Percentiles rank a stretch among this genome's conserved stretches.
These are phyloP conservation scores for Hirtodrosophila confusa DNA, from an alignment of 2,888 invertebrate species.

Conservation along the genomic window DNA sequence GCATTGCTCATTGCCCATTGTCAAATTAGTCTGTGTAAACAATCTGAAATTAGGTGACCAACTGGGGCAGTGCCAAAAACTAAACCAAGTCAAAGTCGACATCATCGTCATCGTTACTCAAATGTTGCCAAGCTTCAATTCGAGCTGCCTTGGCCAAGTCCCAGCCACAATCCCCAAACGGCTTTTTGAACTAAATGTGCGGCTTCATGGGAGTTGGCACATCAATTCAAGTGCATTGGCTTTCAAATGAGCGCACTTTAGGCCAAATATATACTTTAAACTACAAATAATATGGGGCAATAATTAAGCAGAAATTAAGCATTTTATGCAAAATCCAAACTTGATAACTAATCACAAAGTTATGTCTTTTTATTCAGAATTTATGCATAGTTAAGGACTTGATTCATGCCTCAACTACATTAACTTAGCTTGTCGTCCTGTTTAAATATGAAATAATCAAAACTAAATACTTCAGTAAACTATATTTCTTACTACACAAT, in stretches of 20 bases:
- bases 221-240: constrained; percentile 35
- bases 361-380: too few relatives aligned
- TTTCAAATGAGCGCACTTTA: constrained; percentile 20
- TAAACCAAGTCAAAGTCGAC: constrained; percentile 74
- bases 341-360: too few relatives aligned
- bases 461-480: too few relatives aligned
- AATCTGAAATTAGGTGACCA: constrained; percentile 71
- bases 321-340: too few relatives aligned
- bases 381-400: too few relatives aligned
- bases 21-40: constrained; percentile 72
- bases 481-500: too few relatives aligned
- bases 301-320: too few relatives aligned
- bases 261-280: background rate
- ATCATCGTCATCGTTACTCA: constrained; percentile 30
- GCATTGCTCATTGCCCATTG: constrained; percentile 60
- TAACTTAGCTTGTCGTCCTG: too few relatives aligned
- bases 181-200: constrained; percentile 39
- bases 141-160: constrained; percentile 22
- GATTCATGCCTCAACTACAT: too few relatives aligned
- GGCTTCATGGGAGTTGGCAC: constrained; percentile 47
- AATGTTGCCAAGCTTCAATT: constrained; percentile 32
- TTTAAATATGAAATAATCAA: too few relatives aligned
- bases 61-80: constrained; percentile 31
- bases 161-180: background rate
- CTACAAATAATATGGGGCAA: background rate